Conservation (phyloP, 2,113 vertebrate genomes). For the Tenebrosternarchus preto region DNA sequence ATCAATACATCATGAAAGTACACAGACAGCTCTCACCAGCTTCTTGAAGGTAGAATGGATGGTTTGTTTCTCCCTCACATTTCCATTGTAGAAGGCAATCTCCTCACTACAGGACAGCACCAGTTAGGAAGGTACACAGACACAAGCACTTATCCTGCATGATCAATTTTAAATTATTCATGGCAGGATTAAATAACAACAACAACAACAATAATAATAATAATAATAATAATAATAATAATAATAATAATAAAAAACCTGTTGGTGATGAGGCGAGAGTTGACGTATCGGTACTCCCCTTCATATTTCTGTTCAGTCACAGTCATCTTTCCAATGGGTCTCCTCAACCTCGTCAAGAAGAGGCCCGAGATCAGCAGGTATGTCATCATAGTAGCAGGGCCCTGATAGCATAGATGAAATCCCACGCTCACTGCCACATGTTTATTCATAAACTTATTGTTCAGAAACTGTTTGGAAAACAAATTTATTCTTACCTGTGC, state of each 20-base stretch:
- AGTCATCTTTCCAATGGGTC: conserved; percentile 97
- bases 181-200: no score
- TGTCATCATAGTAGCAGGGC: conserved; percentile 90
- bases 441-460: not conserved
- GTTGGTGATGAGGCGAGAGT: conserved; percentile 97
- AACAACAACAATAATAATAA: no score
- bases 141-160: not conserved
- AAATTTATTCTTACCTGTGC: conserved; percentile 80
- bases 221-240: no score
- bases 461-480: not conserved
- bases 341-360: conserved; percentile 88
- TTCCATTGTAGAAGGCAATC: conserved; percentile 98
- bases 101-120: conserved; percentile 83
- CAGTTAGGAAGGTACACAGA: not conserved
- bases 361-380: conserved; percentile 95
- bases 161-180: no score
- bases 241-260: no score
- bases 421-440: not conserved
- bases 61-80: conserved; percentile 91
- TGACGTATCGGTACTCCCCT: conserved; percentile 95
- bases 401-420: conserved; percentile 68
- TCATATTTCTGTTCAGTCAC: conserved; percentile 91
- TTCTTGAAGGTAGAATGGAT: conserved; percentile 89
- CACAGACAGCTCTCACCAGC: conserved; percentile 78
- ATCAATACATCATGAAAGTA: not conserved